Evolutionary conservation across 2,797 vertebrate species (phyloP).

Genomic region (Urosaurus nigricauda): DNA sequence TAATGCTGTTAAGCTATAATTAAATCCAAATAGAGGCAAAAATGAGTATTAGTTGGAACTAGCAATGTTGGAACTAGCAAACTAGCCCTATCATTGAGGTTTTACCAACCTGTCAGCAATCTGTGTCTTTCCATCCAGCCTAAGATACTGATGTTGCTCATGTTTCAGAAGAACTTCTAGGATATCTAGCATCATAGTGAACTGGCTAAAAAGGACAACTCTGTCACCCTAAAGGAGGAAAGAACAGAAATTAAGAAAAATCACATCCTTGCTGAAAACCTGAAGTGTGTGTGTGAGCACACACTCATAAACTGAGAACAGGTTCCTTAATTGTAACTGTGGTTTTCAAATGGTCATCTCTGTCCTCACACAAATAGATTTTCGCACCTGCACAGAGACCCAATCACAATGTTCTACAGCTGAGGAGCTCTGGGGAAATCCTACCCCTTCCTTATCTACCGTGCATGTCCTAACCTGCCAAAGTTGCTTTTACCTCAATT

Average conservation of each 20-base stretch:
- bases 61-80: not conserved
- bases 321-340: too few species aligned
- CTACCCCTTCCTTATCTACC: too few species aligned
- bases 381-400: too few species aligned
- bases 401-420: too few species aligned
- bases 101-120: constrained; percentile 90
- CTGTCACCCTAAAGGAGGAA: constrained; percentile 86
- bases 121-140: constrained; percentile 94
- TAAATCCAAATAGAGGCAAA: not conserved
- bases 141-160: constrained; percentile 87
- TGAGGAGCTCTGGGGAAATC: too few species aligned
- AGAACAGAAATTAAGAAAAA: rapidly evolving
- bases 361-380: too few species aligned
- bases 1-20: not conserved
- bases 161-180: constrained; percentile 92
- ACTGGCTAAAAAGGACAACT: constrained; percentile 97
- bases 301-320: too few species aligned
- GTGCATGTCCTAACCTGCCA: too few species aligned
- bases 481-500: too few species aligned
- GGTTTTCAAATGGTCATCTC: too few species aligned
- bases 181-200: constrained; percentile 98
- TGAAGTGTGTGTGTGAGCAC: not conserved
- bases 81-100: not conserved
- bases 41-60: not conserved
- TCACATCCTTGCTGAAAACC: rapidly evolving